These are phyloP conservation scores for Pterostichus niger DNA, from an alignment of 2,888 invertebrate genomes.

Conservation along the genomic window DNA sequence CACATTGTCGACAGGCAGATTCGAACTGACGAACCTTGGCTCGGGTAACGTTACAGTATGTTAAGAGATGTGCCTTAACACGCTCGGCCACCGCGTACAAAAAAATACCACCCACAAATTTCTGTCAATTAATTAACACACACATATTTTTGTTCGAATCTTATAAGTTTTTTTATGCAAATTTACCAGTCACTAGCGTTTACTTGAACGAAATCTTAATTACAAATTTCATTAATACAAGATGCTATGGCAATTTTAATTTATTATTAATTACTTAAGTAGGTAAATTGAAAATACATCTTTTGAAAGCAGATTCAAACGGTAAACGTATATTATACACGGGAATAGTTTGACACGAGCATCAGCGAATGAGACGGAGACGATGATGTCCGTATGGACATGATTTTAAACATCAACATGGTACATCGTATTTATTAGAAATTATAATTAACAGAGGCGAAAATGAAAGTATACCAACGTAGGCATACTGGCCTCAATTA, in stretches of 20 bases:
- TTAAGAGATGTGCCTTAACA: too few relatives aligned
- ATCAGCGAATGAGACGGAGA: neutral
- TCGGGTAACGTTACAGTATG: too few relatives aligned
- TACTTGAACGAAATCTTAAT: conserved; percentile 24
- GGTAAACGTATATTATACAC: conserved; percentile 1
- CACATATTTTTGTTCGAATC: neutral
- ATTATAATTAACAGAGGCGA: conserved; percentile 52
- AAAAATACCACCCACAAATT: neutral
- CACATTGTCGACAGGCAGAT: too few relatives aligned
- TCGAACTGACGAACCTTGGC: too few relatives aligned
- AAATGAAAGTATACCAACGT: conserved; percentile 54
- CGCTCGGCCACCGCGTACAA: too few relatives aligned
- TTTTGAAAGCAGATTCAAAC: conserved; percentile 24
- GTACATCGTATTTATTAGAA: conserved; percentile 51
- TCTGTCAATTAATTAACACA: conserved; percentile 23
- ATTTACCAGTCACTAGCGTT: conserved; percentile 1
- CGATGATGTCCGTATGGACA: neutral
- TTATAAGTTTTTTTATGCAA: neutral
- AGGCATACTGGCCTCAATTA: conserved; percentile 52
- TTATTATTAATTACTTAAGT: conserved; percentile 50
- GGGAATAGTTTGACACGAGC: neutral
- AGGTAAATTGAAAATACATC: conserved; percentile 42
- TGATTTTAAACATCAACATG: conserved; percentile 16
- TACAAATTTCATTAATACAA: conserved; percentile 20
- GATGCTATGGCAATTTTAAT: conserved; percentile 29